These are phyloP conservation scores for Gasteruption jaculator DNA, from an alignment of 2,888 invertebrate species.

Conservation along the genomic window DNA sequence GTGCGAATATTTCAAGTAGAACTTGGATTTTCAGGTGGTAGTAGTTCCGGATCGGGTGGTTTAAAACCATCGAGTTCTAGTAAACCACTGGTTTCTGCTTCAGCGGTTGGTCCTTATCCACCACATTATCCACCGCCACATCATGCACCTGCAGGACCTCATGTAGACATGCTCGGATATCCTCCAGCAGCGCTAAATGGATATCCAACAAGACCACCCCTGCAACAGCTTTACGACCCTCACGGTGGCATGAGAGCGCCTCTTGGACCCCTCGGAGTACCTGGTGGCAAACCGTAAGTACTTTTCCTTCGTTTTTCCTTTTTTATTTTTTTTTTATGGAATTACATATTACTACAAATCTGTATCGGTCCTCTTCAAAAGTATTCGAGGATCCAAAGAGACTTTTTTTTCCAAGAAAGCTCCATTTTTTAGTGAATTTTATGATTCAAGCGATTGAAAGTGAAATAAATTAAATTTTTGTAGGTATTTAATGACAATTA, in stretches of 20 bases:
- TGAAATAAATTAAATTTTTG: neutral
- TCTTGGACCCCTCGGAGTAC: conserved; percentile 63
- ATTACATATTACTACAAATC: neutral
- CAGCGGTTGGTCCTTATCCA: conserved; percentile 48
- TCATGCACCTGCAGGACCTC: conserved; percentile 49
- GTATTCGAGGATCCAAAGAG: too few species aligned
- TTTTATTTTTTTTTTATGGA: neutral
- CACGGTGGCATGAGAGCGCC: conserved; percentile 66
- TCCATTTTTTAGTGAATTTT: too few species aligned
- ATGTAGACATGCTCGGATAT: conserved; percentile 52
- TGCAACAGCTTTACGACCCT: conserved; percentile 65
- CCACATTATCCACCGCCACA: conserved; percentile 50
- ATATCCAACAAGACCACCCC: conserved; percentile 61
- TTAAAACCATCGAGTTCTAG: conserved; percentile 55
- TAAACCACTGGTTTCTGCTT: conserved; percentile 52
- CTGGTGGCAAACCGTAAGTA: conserved; percentile 84
- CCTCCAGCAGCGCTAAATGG: conserved; percentile 62
- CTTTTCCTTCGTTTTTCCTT: conserved; percentile 7
- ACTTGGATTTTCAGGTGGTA: conserved; percentile 50
- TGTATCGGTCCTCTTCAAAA: neutral
- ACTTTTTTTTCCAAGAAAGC: too few species aligned
- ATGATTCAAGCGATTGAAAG: too few species aligned
- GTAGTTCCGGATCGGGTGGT: conserved; percentile 52
- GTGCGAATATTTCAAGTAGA: neutral
- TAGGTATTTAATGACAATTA: too few species aligned